phyloP scores from a whole-genome alignment of 2,113 vertebrate genomes.

The Oceanites oceanicus region DNA sequence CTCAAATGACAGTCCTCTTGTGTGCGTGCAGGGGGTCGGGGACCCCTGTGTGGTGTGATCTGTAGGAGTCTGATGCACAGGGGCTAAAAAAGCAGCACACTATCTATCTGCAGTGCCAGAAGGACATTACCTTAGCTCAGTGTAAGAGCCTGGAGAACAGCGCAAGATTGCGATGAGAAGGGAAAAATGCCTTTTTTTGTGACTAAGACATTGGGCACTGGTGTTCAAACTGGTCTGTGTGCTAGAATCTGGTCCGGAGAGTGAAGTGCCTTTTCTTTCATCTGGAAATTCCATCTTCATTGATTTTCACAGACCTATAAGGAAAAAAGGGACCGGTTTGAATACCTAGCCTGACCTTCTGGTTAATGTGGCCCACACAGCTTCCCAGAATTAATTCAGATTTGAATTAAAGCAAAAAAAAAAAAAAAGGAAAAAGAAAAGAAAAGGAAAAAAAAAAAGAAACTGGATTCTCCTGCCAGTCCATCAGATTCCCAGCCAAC shows the following conservation, averaged over 20 bases:
- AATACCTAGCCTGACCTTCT: not conserved
- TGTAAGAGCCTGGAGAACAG: not conserved
- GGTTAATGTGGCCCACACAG: not conserved
- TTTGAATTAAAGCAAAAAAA: not conserved
- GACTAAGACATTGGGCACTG: not conserved
- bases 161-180: not conserved
- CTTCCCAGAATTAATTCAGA: not conserved
- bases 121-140: not conserved
- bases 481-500: not conserved
- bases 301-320: not conserved
- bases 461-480: not conserved
- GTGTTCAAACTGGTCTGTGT: not conserved
- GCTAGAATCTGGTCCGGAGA: not conserved
- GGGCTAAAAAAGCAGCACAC: not conserved
- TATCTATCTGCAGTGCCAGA: not conserved
- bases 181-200: not conserved
- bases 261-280: not conserved
- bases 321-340: not conserved
- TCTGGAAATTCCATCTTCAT: not conserved
- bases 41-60: not conserved
- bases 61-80: accelerated
- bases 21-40: not conserved
- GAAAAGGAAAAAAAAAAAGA: too few relatives aligned
- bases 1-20: not conserved
- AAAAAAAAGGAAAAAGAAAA: too few relatives aligned